phyloP scores from a whole-genome alignment of 64 coral and sea anemone species.

The Catalaphyllia jardinei region DNA sequence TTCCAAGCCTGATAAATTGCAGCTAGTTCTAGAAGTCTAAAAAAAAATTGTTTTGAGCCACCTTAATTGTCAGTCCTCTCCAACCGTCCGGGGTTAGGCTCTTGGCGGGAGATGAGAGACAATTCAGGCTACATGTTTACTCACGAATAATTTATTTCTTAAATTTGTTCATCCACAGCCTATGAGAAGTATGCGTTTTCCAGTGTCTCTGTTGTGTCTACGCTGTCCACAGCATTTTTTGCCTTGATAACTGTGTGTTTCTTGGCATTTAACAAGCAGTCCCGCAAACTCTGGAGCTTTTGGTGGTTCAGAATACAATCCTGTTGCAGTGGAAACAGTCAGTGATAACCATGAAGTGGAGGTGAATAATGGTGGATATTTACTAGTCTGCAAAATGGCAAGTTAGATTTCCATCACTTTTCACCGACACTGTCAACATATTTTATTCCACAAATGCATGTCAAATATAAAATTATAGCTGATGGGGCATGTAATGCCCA shows the following conservation, averaged over 20 bases:
- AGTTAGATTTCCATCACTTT: no score
- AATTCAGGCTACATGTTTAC: background rate
- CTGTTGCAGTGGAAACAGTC: slow-evolving; percentile 20
- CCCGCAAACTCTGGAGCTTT: slow-evolving; percentile 58
- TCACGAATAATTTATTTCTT: background rate
- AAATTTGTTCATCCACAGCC: slow-evolving; percentile 13
- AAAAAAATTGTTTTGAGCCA: no score
- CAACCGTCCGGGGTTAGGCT: no score
- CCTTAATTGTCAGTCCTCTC: no score
- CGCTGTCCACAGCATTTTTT: slow-evolving; percentile 64
- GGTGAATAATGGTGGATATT: no score
- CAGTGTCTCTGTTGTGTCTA: slow-evolving; percentile 29
- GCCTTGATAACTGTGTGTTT: slow-evolving; percentile 68
- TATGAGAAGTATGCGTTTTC: slow-evolving; percentile 65
- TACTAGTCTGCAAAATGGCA: no score
- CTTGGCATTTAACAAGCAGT: slow-evolving; percentile 81
- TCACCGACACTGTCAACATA: no score
- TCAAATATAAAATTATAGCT: no score
- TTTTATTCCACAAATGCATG: no score
- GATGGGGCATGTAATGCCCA: no score
- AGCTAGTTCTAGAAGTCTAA: no score
- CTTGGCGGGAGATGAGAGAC: background rate
- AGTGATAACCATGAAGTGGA: background rate
- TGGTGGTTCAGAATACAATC: slow-evolving; percentile 39
- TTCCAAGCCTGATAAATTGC: no score